Conservation (phyloP, 2,888 invertebrate genomes). For the Mythimna lalbum region DNA sequence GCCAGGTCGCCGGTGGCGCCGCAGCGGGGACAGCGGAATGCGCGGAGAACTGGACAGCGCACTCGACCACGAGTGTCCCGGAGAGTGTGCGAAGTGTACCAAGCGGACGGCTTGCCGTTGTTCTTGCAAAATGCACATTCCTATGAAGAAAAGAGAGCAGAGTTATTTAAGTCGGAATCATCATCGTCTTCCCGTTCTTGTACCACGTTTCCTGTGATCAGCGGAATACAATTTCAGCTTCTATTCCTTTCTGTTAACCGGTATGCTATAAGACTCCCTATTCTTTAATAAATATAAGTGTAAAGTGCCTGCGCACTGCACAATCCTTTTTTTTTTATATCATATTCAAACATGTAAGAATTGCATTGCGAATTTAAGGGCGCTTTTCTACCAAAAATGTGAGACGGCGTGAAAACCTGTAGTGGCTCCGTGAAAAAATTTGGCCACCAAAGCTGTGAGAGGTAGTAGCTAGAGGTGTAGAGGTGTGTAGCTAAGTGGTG, state of each 20-base stretch:
- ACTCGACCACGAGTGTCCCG: slow-evolving; percentile 92
- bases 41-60: slow-evolving; percentile 93
- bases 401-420: no score
- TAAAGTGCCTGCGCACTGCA: no score
- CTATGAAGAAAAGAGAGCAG: slow-evolving; percentile 61
- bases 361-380: no score
- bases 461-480: no score
- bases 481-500: no score
- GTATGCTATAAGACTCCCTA: no score
- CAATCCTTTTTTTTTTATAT: no score
- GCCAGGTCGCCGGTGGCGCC: slow-evolving; percentile 93
- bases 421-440: no score
- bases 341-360: no score
- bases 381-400: no score
- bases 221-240: background rate
- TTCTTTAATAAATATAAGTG: no score
- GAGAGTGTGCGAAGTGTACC: slow-evolving; percentile 92
- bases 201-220: fast-evolving
- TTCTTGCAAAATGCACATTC: slow-evolving; percentile 90
- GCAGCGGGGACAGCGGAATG: slow-evolving; percentile 93
- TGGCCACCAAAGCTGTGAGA: no score
- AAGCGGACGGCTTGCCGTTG: slow-evolving; percentile 92
- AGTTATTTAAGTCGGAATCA: background rate
- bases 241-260: background rate
- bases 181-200: background rate